These are phyloP conservation scores for Penelope pileata DNA, from an alignment of 2,113 vertebrate genomes.

Conservation along the genomic window DNA sequence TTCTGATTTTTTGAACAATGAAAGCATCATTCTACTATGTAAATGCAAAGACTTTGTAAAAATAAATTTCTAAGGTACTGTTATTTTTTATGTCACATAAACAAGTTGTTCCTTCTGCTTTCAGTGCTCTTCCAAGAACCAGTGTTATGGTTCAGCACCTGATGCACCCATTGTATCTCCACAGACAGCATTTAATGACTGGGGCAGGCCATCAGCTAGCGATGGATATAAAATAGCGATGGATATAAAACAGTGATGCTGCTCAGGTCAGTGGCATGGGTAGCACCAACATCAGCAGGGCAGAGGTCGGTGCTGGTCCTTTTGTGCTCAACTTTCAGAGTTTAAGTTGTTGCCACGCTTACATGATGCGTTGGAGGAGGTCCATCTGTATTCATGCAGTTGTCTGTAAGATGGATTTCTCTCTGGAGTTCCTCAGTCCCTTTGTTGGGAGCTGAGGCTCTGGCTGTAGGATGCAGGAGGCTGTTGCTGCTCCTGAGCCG, in stretches of 20 bases:
- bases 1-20: background rate
- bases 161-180: background rate
- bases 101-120: background rate
- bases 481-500: fast-evolving
- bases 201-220: background rate
- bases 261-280: background rate
- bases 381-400: background rate
- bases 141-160: background rate
- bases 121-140: background rate
- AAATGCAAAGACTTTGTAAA: background rate
- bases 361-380: background rate
- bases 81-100: fast-evolving
- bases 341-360: background rate
- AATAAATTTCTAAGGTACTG: background rate
- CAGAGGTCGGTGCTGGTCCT: fast-evolving
- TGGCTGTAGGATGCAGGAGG: background rate
- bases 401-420: background rate
- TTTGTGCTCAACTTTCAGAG: background rate
- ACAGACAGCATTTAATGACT: background rate
- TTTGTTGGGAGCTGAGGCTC: fast-evolving
- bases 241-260: background rate
- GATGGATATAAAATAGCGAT: background rate
- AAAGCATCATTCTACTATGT: fast-evolving
- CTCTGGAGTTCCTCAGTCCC: background rate
- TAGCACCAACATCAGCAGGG: background rate